A percentile compares a stretch with the other conserved stretches of the same genome.
Evolutionary conservation across 2,888 invertebrate species (phyloP).

Genomic region (Molorchus minor): DNA sequence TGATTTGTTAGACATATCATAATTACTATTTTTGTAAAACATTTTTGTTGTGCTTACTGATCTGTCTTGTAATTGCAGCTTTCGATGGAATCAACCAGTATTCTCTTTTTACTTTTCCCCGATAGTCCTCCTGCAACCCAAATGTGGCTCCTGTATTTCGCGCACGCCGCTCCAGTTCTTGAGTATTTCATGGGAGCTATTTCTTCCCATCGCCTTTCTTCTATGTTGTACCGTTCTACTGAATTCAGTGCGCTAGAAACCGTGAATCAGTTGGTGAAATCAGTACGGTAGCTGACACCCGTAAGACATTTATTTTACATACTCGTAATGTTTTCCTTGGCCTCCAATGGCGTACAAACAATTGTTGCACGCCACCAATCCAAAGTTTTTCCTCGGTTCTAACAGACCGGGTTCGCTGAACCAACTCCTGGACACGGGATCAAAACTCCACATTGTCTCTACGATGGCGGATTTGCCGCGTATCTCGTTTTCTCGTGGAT

Average conservation of each 20-base stretch:
- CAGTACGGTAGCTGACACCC: not conserved
- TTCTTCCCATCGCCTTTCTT: slow-evolving; percentile 67
- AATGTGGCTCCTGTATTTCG: slow-evolving; percentile 71
- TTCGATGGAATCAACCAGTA: slow-evolving; percentile 70
- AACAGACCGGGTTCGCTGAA: slow-evolving; percentile 70
- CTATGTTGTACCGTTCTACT: slow-evolving; percentile 71
- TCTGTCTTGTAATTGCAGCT: slow-evolving; percentile 71
- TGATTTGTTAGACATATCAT: not conserved
- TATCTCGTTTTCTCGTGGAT: slow-evolving; percentile 69
- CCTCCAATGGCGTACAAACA: slow-evolving; percentile 79
- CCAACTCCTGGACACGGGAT: slow-evolving; percentile 72
- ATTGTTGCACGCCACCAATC: slow-evolving; percentile 71
- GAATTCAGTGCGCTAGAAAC: slow-evolving; percentile 47
- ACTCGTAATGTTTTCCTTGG: slow-evolving; percentile 61
- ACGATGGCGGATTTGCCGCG: slow-evolving; percentile 68
- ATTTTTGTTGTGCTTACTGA: slow-evolving; percentile 61
- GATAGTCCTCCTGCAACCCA: slow-evolving; percentile 81
- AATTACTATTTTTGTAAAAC: not conserved
- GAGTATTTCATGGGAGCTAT: slow-evolving; percentile 69
- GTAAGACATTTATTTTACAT: slow-evolving; percentile 53
- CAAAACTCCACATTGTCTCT: slow-evolving; percentile 75
- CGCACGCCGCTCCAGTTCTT: slow-evolving; percentile 70
- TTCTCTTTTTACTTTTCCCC: slow-evolving; percentile 64
- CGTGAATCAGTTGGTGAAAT: too few species aligned
- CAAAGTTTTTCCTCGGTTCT: slow-evolving; percentile 73